Evolutionary conservation across 2,113 vertebrate genomes (phyloP).

Genomic region (Dicaeum eximium): DNA sequence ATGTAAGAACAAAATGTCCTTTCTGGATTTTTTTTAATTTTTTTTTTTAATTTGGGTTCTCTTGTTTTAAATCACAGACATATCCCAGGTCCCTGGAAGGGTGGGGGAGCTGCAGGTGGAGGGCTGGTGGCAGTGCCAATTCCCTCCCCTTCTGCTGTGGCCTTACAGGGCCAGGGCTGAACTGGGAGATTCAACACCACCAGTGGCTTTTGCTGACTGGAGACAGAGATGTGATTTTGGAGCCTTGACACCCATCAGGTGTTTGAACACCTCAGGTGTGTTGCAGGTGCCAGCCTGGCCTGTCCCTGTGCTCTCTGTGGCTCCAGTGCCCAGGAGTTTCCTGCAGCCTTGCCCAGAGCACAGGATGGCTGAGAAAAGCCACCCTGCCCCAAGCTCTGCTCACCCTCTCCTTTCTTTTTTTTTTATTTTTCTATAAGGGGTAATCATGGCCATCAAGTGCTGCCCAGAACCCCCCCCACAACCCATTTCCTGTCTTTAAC

Average conservation of each 20-base stretch:
- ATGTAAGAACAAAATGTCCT: background rate
- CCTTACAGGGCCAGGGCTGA: background rate
- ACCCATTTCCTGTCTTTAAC: background rate
- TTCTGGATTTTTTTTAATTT: background rate
- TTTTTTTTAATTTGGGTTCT: background rate
- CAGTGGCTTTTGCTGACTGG: background rate
- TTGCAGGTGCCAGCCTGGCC: background rate
- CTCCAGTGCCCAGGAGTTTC: background rate
- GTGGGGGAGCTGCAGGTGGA: background rate
- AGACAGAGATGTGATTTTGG: background rate
- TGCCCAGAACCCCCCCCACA: background rate
- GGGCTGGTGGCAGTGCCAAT: background rate
- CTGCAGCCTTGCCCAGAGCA: background rate
- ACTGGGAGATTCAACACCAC: background rate
- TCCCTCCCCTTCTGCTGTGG: background rate
- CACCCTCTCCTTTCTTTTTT: background rate
- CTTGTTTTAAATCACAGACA: slow-evolving; percentile 2
- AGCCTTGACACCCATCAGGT: background rate
- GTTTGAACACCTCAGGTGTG: background rate
- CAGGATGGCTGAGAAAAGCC: background rate
- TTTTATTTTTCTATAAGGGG: slow-evolving; percentile 28
- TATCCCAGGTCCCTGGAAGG: background rate
- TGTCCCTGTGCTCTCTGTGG: background rate
- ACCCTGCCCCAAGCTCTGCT: background rate
- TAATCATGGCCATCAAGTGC: background rate